Base-by-base conservation (phyloP, 2,888 invertebrate genomes). In the Cheilosia soror region DNA sequence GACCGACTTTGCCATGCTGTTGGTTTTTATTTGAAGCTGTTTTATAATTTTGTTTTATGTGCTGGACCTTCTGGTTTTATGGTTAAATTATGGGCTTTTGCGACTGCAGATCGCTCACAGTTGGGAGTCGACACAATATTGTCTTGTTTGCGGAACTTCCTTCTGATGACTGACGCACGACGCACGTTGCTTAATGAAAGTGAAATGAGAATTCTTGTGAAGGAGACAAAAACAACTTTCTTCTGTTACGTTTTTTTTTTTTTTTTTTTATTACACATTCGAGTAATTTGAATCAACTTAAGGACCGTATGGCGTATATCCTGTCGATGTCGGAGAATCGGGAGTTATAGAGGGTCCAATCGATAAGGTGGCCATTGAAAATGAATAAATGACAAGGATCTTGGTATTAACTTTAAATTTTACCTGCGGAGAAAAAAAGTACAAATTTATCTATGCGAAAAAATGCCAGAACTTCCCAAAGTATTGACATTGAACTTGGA, bases 221-320 rank as follows among this genome's bases (percentile, higher is more conserved):
- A 75, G 58, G 63, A 68, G 76, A 80, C 65, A 69, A 80, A 68
- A 80, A 80, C 65, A 69, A 80, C 84, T 84, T 84, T 84, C 84
- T 75, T 84, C 44, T 29, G 42, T 78, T 78, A 72, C 62, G 72
- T 66, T 57, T 27, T 37, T 58, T 42, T 65, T 31, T 62, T 66
- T 66, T 57, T 27, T 37, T 58, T 42, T 65, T 31, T 62, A 68
- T 55, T 47, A 25, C 13, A 2, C 25, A n/a, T 20, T 1, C 2
- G 20, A 20, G 20, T 40, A 66, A 62, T 47, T 4, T 51, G 49
- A 62, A 42, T 51, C 29, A 40, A 13, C 13, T 58, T 25, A 55
- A 57, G 25, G 44, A 47, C 20, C 40, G 11, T 53, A n/a, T n/a
- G n/a, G n/a, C n/a, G n/a, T n/a, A 20, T 20, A 65, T 76, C 76